Conservation (phyloP, 1,140 invertebrate species). For the Agrilus planipennis region DNA sequence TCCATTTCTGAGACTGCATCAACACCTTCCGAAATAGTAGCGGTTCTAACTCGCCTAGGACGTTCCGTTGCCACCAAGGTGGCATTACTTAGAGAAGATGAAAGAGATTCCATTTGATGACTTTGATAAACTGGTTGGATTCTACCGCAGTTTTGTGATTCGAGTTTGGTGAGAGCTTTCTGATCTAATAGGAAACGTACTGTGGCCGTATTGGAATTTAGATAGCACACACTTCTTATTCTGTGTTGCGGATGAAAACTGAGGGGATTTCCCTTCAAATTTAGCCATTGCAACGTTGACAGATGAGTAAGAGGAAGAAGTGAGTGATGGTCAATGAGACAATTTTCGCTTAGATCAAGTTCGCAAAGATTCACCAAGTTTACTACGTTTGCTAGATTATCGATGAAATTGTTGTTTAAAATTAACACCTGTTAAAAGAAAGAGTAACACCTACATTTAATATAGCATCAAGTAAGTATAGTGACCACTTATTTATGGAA, state of each 20-base stretch:
- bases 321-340: slow-evolving; percentile 44
- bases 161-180: slow-evolving; percentile 37
- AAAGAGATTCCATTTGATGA: slow-evolving; percentile 5
- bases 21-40: background rate
- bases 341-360: slow-evolving; percentile 51
- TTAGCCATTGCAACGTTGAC: slow-evolving; percentile 40
- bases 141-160: slow-evolving; percentile 37
- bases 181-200: slow-evolving; percentile 47
- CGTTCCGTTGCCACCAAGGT: slow-evolving; percentile 15
- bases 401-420: slow-evolving; percentile 33
- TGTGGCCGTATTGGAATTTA: slow-evolving; percentile 41
- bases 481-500: too few species aligned
- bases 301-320: slow-evolving; percentile 43
- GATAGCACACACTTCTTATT: slow-evolving; percentile 39
- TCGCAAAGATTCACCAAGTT: slow-evolving; percentile 39
- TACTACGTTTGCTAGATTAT: slow-evolving; percentile 32
- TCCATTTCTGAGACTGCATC: background rate
- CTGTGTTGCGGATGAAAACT: slow-evolving; percentile 47
- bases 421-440: slow-evolving; percentile 21
- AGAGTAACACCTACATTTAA: too few species aligned
- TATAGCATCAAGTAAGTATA: too few species aligned
- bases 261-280: slow-evolving; percentile 48
- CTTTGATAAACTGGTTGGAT: slow-evolving; percentile 15
- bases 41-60: slow-evolving; percentile 7
- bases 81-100: slow-evolving; percentile 7